phyloP scores from a whole-genome alignment of 1,140 invertebrate species.

The Hycleus phaleratus region DNA sequence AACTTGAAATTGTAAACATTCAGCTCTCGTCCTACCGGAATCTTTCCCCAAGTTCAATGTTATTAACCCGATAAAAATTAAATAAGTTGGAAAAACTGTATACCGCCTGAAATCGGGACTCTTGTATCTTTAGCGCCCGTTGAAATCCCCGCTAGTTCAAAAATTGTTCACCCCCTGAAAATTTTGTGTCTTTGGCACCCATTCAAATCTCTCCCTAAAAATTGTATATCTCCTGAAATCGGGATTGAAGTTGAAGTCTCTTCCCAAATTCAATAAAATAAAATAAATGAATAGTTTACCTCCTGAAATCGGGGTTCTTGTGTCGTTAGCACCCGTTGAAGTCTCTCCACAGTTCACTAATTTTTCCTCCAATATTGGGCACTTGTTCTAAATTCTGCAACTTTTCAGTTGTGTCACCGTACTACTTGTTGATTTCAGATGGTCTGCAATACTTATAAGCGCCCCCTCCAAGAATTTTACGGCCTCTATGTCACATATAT shows the following conservation, averaged over 20 bases:
- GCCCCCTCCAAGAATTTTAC: constrained; percentile 6
- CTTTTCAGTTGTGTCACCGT: constrained; percentile 18
- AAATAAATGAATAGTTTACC: too few species aligned
- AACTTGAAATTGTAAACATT: too few species aligned
- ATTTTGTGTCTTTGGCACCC: too few species aligned
- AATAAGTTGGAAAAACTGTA: too few species aligned
- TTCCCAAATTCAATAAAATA: background rate
- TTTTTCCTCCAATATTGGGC: background rate
- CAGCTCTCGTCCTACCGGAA: constrained; percentile 1
- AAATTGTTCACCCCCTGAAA: too few species aligned
- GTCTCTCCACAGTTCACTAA: background rate
- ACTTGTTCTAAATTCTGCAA: constrained; percentile 17
- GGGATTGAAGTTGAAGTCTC: background rate
- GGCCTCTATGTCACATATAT: background rate
- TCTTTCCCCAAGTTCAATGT: background rate
- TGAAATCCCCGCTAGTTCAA: background rate
- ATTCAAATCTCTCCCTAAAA: too few species aligned
- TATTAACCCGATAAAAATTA: too few species aligned
- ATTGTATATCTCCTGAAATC: too few species aligned
- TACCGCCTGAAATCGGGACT: background rate
- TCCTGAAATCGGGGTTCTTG: background rate
- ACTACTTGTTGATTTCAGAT: constrained; percentile 17
- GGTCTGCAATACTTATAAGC: constrained; percentile 18
- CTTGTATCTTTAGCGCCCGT: constrained; percentile 6
- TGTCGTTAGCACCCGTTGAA: constrained; percentile 7